Evolutionary conservation across 2,113 vertebrate species (phyloP), one percentile per base, ranked within the genome.

Genomic region (Stegastes partitus): DNA sequence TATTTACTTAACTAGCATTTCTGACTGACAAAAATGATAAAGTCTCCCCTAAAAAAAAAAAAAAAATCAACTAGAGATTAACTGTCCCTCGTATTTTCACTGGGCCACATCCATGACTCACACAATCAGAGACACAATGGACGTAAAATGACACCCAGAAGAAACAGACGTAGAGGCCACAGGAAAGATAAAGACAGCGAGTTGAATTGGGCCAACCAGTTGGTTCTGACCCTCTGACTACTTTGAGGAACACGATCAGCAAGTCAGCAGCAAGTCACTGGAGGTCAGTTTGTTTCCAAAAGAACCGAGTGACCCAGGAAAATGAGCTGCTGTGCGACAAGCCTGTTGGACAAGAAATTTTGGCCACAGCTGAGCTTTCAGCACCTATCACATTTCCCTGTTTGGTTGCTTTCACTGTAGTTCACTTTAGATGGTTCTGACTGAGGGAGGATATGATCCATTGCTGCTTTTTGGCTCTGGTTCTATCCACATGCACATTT

Each of bases 51-150:
- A 31, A 31, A 31, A 44, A 44, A 16, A 12, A 44, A 44, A 44
- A 44, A 14, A 2, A 44, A 14, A 44, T 14, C 11, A 44, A 44
- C 23, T 11, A 34, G 31, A 31, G 16, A 12, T 14, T 54, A 16
- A 16, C 53, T 26, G 3, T 2, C 26, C 16, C 28, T 61, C 21
- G 23, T 12, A 9, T 19, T 26, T 42, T 39, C n/a, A 37, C 34
- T 16, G 15, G 16, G 50, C 12, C 11, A 53, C 31, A 28, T 50
- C 34, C 15, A 28, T 21, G 64, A 68, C 64, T 81, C 45, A 74
- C 49, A 56, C 21, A 42, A 42, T 56, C 9, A 64, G 49, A 16
- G 57, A 47, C 22, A 69, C 70, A 67, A 31, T 68, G 45, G 44
- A 3, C 39, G 54, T 58, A 51, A 68, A 51, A 31, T 1, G 11